phyloP scores from a whole-genome alignment of 2,888 invertebrate species.

The Drosophila ochracea region DNA sequence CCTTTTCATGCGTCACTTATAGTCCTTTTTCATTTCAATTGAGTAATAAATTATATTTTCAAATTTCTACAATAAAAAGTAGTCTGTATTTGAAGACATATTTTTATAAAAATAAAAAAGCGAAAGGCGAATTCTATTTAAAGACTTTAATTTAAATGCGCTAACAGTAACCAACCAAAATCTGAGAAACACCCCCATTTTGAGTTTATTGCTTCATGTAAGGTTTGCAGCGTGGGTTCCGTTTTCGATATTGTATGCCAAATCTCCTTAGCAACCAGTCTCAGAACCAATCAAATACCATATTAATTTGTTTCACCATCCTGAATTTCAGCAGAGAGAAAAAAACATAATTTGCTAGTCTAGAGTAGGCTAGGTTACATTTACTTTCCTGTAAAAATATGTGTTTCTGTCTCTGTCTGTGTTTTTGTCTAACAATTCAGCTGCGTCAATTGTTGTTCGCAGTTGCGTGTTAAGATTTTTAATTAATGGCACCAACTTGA shows the following conservation, averaged over 20 bases:
- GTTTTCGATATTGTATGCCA: slow-evolving; percentile 27
- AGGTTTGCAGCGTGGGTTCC: slow-evolving; percentile 65
- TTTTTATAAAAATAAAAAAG: slow-evolving; percentile 7
- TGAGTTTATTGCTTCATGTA: slow-evolving; percentile 32
- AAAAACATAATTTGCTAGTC: slow-evolving; percentile 6
- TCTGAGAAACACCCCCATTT: slow-evolving; percentile 25
- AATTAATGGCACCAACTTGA: slow-evolving; percentile 46
- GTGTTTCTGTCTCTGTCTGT: slow-evolving; percentile 34
- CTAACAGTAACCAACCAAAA: slow-evolving; percentile 38
- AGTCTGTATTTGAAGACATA: slow-evolving; percentile 29
- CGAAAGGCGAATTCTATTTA: slow-evolving; percentile 18
- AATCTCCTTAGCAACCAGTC: slow-evolving; percentile 18
- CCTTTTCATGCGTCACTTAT: slow-evolving; percentile 49
- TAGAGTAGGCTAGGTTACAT: slow-evolving; percentile 31
- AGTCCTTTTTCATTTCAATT: slow-evolving; percentile 53
- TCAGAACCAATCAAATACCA: slow-evolving; percentile 6
- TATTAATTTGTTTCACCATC: background rate
- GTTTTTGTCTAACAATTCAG: slow-evolving; percentile 33
- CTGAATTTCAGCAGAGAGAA: slow-evolving; percentile 6
- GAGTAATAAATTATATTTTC: slow-evolving; percentile 33
- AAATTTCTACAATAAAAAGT: slow-evolving; percentile 28
- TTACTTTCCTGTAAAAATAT: slow-evolving; percentile 7
- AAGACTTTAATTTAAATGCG: slow-evolving; percentile 25
- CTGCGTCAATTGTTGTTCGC: slow-evolving; percentile 48
- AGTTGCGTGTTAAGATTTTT: slow-evolving; percentile 42